phyloP scores from a whole-genome alignment of 2,888 invertebrate genomes.

The Agonum fuliginosum region DNA sequence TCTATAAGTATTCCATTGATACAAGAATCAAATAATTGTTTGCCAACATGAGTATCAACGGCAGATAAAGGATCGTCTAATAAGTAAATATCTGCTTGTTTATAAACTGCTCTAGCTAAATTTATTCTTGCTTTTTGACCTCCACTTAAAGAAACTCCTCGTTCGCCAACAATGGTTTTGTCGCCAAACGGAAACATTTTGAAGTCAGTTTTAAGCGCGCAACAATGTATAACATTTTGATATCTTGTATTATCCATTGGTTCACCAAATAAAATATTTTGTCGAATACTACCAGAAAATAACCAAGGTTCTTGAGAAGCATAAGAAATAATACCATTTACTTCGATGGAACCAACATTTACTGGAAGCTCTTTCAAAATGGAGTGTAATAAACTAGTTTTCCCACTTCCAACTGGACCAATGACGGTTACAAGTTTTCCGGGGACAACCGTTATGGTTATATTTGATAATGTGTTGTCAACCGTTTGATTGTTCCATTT shows the following conservation, averaged over 20 bases:
- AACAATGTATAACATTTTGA: conserved; percentile 80
- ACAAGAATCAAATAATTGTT: conserved; percentile 82
- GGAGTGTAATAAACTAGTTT: conserved; percentile 78
- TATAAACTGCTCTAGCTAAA: conserved; percentile 80
- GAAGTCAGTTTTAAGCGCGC: conserved; percentile 83
- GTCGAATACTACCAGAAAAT: conserved; percentile 80
- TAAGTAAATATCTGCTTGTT: conserved; percentile 83
- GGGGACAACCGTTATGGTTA: conserved; percentile 72
- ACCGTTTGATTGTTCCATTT: conserved; percentile 74
- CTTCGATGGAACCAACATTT: conserved; percentile 75
- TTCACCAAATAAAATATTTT: conserved; percentile 88
- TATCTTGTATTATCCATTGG: conserved; percentile 79
- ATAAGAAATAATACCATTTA: conserved; percentile 82
- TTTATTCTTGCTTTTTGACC: conserved; percentile 84
- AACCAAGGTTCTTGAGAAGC: conserved; percentile 91
- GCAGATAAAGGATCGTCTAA: conserved; percentile 86
- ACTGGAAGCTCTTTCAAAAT: conserved; percentile 84
- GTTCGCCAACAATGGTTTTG: conserved; percentile 86
- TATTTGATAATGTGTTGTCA: conserved; percentile 72
- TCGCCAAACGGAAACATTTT: conserved; percentile 83
- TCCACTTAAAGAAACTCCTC: conserved; percentile 86
- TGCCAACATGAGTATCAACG: conserved; percentile 83
- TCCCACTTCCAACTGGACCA: conserved; percentile 83
- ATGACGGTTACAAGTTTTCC: conserved; percentile 78
- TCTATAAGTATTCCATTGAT: conserved; percentile 77